phyloP scores from a whole-genome alignment of 2,113 vertebrate species.

The Phaethon lepturus region DNA sequence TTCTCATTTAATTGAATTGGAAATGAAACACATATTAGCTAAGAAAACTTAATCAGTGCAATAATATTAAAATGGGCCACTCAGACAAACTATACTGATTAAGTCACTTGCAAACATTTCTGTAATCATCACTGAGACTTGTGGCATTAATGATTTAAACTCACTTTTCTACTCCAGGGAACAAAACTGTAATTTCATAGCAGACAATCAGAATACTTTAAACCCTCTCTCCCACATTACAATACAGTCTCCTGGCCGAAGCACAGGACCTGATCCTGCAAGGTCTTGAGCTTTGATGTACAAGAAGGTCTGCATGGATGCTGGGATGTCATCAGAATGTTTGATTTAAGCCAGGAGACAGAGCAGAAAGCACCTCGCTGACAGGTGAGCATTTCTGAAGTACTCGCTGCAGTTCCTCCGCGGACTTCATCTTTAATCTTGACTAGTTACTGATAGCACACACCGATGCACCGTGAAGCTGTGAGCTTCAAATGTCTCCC shows the following conservation, averaged over 20 bases:
- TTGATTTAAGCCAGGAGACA: not conserved
- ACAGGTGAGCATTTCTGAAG: not conserved
- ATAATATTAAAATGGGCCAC: conserved; percentile 79
- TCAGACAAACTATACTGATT: conserved; percentile 76
- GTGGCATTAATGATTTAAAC: conserved; percentile 76
- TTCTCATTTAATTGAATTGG: conserved; percentile 83
- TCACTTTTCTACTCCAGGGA: conserved; percentile 66
- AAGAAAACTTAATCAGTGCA: conserved; percentile 83
- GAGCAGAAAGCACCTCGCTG: not conserved
- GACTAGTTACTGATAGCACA: not conserved
- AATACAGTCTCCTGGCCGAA: not conserved
- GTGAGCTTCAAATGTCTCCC: not conserved
- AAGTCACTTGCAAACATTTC: conserved; percentile 75
- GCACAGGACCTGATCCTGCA: not conserved
- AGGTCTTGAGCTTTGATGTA: not conserved
- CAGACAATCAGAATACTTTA: conserved; percentile 68
- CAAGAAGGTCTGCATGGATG: not conserved
- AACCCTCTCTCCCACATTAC: not conserved
- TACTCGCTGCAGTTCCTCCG: not conserved
- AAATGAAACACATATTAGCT: conserved; percentile 81
- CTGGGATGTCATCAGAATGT: not conserved
- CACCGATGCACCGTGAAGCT: accelerated
- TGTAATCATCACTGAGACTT: conserved; percentile 73
- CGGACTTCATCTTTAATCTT: not conserved
- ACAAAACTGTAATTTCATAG: conserved; percentile 50